phyloP scores from a whole-genome alignment of 1,140 invertebrate species.

The Drosophila funebris region DNA sequence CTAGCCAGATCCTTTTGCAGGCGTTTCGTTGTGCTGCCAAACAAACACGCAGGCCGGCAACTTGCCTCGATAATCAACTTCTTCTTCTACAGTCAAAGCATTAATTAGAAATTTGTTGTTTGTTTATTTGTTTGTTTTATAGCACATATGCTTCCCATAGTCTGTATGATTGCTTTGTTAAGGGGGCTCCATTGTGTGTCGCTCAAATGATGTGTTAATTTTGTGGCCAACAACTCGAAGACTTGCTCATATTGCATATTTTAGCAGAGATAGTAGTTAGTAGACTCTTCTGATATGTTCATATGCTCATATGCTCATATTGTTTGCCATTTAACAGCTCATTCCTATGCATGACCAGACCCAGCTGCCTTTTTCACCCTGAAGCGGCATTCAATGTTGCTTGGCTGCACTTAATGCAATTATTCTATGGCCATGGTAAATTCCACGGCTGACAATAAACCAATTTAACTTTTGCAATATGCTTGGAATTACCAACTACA shows the following conservation, averaged over 20 bases:
- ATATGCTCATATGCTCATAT: conserved; percentile 22
- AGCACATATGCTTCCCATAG: conserved; percentile 3
- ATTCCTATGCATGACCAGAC: conserved; percentile 60
- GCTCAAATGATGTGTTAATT: conserved; percentile 78
- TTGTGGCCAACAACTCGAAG: conserved; percentile 13
- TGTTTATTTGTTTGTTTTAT: conserved; percentile 20
- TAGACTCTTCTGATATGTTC: no score
- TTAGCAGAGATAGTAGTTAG: neutral
- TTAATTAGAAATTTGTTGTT: conserved; percentile 74
- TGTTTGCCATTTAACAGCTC: conserved; percentile 34
- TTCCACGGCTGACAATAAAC: conserved; percentile 70
- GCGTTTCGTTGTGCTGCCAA: conserved; percentile 60
- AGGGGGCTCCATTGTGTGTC: conserved; percentile 47
- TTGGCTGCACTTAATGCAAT: conserved; percentile 74
- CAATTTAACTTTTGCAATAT: conserved; percentile 81
- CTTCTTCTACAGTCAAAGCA: conserved; percentile 47
- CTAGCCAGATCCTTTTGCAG: conserved; percentile 35
- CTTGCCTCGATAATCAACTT: conserved; percentile 20
- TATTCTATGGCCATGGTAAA: conserved; percentile 51
- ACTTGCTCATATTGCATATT: conserved; percentile 18
- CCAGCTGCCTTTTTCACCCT: neutral
- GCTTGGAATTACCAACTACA: conserved; percentile 49
- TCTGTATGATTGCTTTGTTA: conserved; percentile 64
- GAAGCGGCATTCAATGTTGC: no score
- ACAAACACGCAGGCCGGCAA: conserved; percentile 41